Evolutionary conservation across 2,797 vertebrate genomes (phyloP), one percentile per base, ranked within the genome.

Genomic region (Poecilia gillii): DNA sequence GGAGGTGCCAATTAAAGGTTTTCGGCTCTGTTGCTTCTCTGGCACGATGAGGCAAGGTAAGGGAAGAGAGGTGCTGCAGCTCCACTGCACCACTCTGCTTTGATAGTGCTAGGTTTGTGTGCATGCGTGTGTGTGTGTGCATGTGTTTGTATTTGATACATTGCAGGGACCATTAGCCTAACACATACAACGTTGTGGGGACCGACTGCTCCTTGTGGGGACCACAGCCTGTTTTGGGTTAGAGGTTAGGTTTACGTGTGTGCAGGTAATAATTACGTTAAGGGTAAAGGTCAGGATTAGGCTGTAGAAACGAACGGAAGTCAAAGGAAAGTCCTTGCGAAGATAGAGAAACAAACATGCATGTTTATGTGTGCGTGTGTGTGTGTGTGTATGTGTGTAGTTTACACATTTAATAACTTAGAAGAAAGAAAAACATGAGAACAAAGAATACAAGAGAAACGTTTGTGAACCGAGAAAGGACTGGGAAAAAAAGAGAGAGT

Each of bases 41-140:
- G 81, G 78, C 75, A 80, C 28, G 31, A 70, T 43, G 71, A 85
- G 43, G 13, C 57, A 84, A 80, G 73, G 73, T 83, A 79, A 83
- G 41, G 73, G 41, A 77, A 76, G 81, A 79, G 73, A 88, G 77
- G 45, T 77, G 82, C 91, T 90, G 91, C 90, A 88, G 90, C 86
- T 81, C 84, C 85, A 92, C 86, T 92, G 92, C 90, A 93, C 71
- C 90, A 93, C 80, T 92, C 85, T 84, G 81, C 83, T 84, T 80
- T 74, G 73, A 84, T 81, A 80, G 85, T 83, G 89, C 88, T 88
- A 71, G 31, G 20, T 79, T 45, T 79, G 72, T 75, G 46, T 78
- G 53, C 66, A 70, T 74, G 46, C 62, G 55, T 72, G 75, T n/a
- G 45, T 81, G 59, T 72, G 76, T 66, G 77, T 66, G 59, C 66